phyloP scores from a whole-genome alignment of 1,140 invertebrate species.

The Homarus americanus region DNA sequence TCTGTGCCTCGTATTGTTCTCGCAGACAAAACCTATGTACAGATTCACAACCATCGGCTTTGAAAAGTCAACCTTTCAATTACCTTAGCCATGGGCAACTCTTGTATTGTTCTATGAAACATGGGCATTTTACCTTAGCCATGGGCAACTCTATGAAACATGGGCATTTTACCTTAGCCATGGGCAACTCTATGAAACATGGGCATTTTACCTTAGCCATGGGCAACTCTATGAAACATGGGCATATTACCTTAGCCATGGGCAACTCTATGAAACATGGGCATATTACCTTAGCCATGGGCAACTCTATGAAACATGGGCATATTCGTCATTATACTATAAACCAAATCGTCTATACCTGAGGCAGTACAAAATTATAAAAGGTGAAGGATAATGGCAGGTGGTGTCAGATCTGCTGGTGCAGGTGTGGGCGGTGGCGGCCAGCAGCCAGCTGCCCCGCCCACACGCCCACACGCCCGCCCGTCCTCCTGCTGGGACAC shows the following conservation, averaged over 20 bases:
- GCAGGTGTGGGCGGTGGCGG: constrained; percentile 59
- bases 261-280: constrained; percentile 60
- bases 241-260: constrained; percentile 67
- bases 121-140: no score
- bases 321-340: constrained; percentile 71
- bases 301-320: constrained; percentile 68
- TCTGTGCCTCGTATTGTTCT: constrained; percentile 66
- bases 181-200: constrained; percentile 60
- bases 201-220: no score
- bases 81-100: constrained; percentile 67
- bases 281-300: constrained; percentile 66
- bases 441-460: constrained; percentile 71
- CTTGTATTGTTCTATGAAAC: constrained; percentile 67
- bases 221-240: constrained; percentile 67
- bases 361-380: constrained; percentile 76
- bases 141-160: constrained; percentile 66
- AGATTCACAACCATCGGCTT: constrained; percentile 71
- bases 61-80: constrained; percentile 73
- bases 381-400: constrained; percentile 73
- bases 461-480: constrained; percentile 63
- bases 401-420: constrained; percentile 72
- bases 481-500: constrained; percentile 67
- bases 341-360: constrained; percentile 75
- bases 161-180: constrained; percentile 69
- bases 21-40: constrained; percentile 70